Evolutionary conservation across 2,797 vertebrate genomes (phyloP).

Genomic region (Eurystomus glaucurus): DNA sequence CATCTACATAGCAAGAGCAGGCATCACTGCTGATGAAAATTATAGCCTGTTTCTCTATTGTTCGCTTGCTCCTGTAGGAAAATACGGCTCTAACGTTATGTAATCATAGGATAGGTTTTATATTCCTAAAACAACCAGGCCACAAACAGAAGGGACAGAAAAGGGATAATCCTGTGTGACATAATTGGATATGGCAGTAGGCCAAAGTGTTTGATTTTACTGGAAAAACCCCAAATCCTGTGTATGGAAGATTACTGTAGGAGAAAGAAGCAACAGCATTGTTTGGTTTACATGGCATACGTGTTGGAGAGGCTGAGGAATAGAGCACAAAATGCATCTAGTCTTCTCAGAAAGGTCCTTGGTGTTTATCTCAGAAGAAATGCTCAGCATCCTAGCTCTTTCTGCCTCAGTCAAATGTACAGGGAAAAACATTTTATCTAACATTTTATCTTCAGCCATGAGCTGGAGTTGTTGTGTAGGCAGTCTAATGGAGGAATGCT

Average conservation of each 20-base stretch:
- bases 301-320: neutral
- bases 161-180: constrained; percentile 5
- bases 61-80: neutral
- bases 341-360: neutral
- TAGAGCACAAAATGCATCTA: neutral
- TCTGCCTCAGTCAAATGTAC: neutral
- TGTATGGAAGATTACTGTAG: neutral
- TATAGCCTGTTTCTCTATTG: neutral
- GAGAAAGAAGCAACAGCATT: neutral
- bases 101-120: constrained; percentile 10
- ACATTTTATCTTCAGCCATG: neutral
- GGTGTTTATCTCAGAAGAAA: neutral
- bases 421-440: neutral
- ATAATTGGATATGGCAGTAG: constrained; percentile 1
- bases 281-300: neutral
- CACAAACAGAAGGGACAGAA: constrained; percentile 46
- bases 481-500: neutral
- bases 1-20: neutral
- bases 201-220: neutral
- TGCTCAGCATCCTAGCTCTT: neutral
- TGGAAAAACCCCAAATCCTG: neutral
- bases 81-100: neutral
- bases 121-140: neutral
- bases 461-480: neutral
- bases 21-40: constrained; percentile 1